A percentile compares a stretch with the other conserved stretches of the same genome.
Conservation (phyloP, 1,140 invertebrate species). For the Manduca sexta region DNA sequence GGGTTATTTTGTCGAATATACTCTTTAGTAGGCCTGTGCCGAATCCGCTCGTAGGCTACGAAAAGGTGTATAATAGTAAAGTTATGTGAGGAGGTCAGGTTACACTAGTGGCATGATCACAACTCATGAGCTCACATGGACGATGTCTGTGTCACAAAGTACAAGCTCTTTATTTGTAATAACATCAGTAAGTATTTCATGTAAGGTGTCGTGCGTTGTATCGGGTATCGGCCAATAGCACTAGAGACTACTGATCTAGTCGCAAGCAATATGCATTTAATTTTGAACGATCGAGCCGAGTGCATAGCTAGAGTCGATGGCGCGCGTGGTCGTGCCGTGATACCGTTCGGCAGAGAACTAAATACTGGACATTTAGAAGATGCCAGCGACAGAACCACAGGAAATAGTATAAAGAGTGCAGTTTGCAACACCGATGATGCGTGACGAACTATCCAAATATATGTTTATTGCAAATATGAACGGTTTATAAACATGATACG, state of each 20-base stretch:
- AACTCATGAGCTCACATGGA: constrained; percentile 51
- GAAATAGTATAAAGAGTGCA: constrained; percentile 72
- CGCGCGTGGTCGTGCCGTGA: constrained; percentile 57
- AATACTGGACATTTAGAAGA: constrained; percentile 60
- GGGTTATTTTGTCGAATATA: constrained; percentile 76
- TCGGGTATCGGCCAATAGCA: constrained; percentile 67
- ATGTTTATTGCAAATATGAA: no score
- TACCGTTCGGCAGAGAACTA: constrained; percentile 52
- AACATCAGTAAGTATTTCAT: constrained; percentile 51
- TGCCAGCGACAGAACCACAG: constrained; percentile 69
- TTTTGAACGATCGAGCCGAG: constrained; percentile 66
- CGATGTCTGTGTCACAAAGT: constrained; percentile 70
- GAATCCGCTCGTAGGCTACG: constrained; percentile 73
- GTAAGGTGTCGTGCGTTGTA: constrained; percentile 68
- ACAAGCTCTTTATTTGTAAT: constrained; percentile 70
- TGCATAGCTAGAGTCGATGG: constrained; percentile 63
- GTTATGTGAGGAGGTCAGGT: constrained; percentile 67
- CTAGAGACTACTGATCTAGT: constrained; percentile 69
- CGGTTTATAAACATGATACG: no score
- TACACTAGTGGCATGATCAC: constrained; percentile 56
- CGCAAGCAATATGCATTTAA: constrained; percentile 71
- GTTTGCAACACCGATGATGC: constrained; percentile 69
- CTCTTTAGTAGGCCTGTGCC: constrained; percentile 75
- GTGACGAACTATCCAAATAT: constrained; percentile 35
- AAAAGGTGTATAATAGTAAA: constrained; percentile 68